Conservation (phyloP, 2,113 vertebrate genomes). For the Psammodynastes pulverulentus region DNA sequence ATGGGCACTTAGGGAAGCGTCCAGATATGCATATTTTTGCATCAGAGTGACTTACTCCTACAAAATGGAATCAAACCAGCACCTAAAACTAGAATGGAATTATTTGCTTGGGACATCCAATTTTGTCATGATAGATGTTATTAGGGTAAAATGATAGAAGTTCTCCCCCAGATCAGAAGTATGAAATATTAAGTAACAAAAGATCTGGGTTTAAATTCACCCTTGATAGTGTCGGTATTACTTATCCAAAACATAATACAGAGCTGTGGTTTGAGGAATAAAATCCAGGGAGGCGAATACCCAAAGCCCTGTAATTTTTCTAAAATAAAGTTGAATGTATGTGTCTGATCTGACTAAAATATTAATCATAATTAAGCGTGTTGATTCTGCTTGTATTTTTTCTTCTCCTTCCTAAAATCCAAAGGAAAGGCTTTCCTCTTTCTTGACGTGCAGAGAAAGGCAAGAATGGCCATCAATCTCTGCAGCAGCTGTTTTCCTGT, state of each 20-base stretch:
- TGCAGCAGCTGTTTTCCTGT: neutral
- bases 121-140: neutral
- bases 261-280: neutral
- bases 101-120: neutral
- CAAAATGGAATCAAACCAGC: neutral
- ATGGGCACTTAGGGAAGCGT: no score
- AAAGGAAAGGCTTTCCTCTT: neutral
- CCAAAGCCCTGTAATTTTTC: neutral
- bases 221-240: neutral
- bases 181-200: neutral
- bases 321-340: neutral
- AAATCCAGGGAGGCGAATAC: neutral
- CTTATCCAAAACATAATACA: neutral
- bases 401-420: neutral
- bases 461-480: neutral
- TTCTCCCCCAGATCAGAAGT: neutral
- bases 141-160: neutral
- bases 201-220: neutral
- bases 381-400: neutral
- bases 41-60: neutral
- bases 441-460: slow-evolving; percentile 6
- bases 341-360: neutral
- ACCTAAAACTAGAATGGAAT: neutral
- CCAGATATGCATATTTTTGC: neutral
- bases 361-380: neutral